Conservation (phyloP, 2,888 invertebrate genomes). For the Melikaiella ostensackeni region DNA sequence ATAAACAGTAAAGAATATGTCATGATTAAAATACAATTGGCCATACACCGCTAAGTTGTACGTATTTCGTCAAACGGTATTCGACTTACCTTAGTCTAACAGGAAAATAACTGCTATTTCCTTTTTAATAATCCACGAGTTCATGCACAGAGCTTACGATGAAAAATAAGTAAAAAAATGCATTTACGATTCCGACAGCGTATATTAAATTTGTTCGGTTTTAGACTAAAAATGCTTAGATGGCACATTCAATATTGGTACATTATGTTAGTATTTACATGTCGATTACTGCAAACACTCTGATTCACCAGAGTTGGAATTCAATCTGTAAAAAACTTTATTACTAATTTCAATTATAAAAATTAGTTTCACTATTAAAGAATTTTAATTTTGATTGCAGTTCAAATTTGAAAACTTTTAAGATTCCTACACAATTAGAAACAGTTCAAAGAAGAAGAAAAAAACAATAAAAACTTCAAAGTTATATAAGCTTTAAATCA, state of each 20-base stretch:
- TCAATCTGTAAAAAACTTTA: slow-evolving; percentile 1
- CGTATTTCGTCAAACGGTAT: slow-evolving; percentile 24
- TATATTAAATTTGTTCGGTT: slow-evolving; percentile 21
- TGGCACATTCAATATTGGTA: slow-evolving; percentile 51
- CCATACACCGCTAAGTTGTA: slow-evolving; percentile 23
- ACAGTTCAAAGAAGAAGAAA: not conserved
- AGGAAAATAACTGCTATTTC: slow-evolving; percentile 18
- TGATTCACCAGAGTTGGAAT: slow-evolving; percentile 21
- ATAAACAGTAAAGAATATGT: slow-evolving; percentile 27
- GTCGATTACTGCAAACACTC: slow-evolving; percentile 4
- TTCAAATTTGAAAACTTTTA: not conserved
- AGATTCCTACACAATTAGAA: not conserved
- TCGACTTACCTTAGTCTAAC: slow-evolving; percentile 15
- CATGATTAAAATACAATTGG: slow-evolving; percentile 27
- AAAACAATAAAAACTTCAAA: not conserved
- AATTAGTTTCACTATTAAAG: not conserved
- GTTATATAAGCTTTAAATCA: too few species aligned
- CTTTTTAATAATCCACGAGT: not conserved
- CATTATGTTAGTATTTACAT: slow-evolving; percentile 31
- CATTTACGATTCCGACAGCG: slow-evolving; percentile 44
- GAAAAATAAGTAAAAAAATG: slow-evolving; percentile 17
- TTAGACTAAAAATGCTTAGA: slow-evolving; percentile 45
- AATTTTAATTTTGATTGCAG: not conserved
- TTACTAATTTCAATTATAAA: not conserved
- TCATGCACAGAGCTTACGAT: slow-evolving; percentile 3